phyloP scores from a whole-genome alignment of 2,113 vertebrate genomes.

The Paradoxurus hermaphroditus region DNA sequence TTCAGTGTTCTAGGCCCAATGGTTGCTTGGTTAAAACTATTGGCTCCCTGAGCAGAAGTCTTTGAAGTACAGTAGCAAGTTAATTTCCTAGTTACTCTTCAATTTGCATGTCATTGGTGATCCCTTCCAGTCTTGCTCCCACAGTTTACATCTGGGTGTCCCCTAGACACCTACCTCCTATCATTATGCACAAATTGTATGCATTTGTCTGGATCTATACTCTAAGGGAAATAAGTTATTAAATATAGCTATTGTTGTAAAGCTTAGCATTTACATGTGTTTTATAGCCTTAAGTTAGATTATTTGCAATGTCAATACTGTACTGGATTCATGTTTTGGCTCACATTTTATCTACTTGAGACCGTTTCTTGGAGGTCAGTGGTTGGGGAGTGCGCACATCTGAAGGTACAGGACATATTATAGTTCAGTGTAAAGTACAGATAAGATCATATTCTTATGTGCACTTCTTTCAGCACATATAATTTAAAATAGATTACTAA shows the following conservation, averaged over 20 bases:
- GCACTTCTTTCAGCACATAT: not conserved
- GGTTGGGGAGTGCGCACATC: not conserved
- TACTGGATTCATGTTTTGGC: not conserved
- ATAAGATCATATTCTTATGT: not conserved
- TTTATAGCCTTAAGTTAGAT: not conserved
- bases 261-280: not conserved
- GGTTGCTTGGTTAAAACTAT: not conserved
- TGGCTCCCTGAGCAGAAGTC: not conserved
- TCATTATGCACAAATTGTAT: not conserved
- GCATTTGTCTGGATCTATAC: not conserved
- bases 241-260: not conserved
- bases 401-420: not conserved
- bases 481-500: too few relatives aligned
- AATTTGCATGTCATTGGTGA: not conserved
- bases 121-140: not conserved
- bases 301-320: not conserved
- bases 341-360: not conserved
- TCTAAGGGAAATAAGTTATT: not conserved
- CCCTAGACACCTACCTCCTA: not conserved
- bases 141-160: not conserved
- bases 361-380: not conserved
- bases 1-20: not conserved
- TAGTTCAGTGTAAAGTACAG: not conserved
- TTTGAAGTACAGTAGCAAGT: not conserved
- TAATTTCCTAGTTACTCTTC: not conserved